phyloP scores from a whole-genome alignment of 2,113 vertebrate genomes.

The Callocephalon fimbriatum region DNA sequence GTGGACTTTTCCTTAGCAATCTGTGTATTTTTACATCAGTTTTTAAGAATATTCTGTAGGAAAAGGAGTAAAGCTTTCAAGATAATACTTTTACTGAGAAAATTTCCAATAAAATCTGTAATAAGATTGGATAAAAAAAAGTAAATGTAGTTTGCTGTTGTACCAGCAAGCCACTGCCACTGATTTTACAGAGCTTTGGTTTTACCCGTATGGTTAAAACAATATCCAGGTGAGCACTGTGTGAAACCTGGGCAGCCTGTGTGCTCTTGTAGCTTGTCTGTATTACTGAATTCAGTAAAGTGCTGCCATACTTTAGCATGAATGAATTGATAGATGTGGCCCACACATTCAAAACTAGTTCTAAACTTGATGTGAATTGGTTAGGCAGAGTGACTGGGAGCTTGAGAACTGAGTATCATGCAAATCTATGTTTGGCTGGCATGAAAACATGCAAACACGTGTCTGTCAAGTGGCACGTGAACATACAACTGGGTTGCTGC shows the following conservation, averaged over 20 bases:
- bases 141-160: not conserved
- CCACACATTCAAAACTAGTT: not conserved
- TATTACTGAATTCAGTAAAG: not conserved
- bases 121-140: not conserved
- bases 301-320: not conserved
- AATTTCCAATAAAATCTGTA: not conserved
- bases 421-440: not conserved
- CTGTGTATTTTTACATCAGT: not conserved
- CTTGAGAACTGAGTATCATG: not conserved
- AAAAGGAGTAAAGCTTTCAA: not conserved
- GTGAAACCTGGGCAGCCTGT: not conserved
- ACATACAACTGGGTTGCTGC: not conserved
- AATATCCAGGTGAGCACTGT: not conserved
- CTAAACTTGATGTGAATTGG: not conserved
- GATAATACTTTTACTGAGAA: not conserved
- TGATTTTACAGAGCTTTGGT: not conserved
- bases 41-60: not conserved
- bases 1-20: not conserved
- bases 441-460: fast-evolving
- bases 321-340: not conserved
- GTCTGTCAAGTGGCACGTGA: not conserved
- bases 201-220: not conserved
- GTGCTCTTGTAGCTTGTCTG: not conserved
- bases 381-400: not conserved
- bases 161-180: not conserved